Conservation (phyloP, 2,113 vertebrate genomes). For the Apistogramma diplotaenia region DNA sequence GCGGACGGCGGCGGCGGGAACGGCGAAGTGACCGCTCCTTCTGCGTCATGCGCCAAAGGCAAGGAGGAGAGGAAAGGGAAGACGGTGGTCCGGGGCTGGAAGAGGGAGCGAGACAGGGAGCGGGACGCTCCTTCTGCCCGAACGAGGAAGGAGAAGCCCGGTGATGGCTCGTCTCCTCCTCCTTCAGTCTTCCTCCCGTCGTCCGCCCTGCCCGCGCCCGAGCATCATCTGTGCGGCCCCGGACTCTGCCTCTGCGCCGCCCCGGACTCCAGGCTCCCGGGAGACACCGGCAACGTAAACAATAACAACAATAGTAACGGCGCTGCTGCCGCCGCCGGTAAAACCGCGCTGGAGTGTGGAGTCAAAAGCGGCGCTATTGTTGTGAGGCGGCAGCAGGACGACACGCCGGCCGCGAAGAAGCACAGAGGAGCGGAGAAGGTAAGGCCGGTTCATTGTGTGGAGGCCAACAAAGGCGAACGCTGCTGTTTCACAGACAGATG, state of each 20-base stretch:
- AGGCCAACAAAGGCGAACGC: too few relatives aligned
- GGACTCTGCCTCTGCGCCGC: constrained; percentile 81
- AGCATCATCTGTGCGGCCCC: constrained; percentile 82
- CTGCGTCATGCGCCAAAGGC: constrained; percentile 84
- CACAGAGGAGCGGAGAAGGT: constrained; percentile 94
- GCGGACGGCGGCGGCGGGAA: constrained; percentile 65
- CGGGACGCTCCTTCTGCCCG: constrained; percentile 78
- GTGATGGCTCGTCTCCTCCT: constrained; percentile 77
- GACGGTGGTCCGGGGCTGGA: constrained; percentile 85
- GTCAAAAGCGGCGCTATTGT: constrained; percentile 82
- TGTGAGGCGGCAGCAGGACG: constrained; percentile 84
- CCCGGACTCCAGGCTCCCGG: constrained; percentile 58
- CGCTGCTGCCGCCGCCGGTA: constrained; percentile 36
- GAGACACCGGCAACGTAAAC: constrained; percentile 73
- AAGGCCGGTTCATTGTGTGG: constrained; percentile 60
- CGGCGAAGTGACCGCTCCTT: constrained; percentile 27
- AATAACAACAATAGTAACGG: constrained; percentile 36
- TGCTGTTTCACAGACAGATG: too few relatives aligned
- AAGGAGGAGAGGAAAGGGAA: constrained; percentile 90
- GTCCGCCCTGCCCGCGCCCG: constrained; percentile 80
- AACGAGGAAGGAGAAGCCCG: constrained; percentile 82
- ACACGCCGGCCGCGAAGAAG: constrained; percentile 88
- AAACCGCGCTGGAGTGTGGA: constrained; percentile 81
- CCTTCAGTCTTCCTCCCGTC: constrained; percentile 65
- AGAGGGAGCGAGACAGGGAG: constrained; percentile 85